Percentiles rank a stretch among this genome's conserved stretches.
phyloP scores from a whole-genome alignment of 2,888 invertebrate genomes.

The Drosophila colorata region DNA sequence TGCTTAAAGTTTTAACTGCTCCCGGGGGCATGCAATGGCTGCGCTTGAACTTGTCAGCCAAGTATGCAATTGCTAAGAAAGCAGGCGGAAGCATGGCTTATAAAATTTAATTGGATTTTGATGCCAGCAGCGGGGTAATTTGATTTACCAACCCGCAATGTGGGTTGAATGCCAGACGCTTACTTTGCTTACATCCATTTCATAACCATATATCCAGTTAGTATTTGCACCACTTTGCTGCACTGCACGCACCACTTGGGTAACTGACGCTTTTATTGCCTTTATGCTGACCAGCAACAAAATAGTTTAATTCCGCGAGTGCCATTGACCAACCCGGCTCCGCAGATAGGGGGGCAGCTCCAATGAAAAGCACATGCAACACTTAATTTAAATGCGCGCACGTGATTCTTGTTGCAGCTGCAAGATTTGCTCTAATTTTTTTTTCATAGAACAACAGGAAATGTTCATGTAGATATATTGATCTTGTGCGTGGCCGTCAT shows the following conservation, averaged over 20 bases:
- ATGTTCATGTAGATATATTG: background rate
- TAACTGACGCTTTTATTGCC: constrained; percentile 65
- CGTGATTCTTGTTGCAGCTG: constrained; percentile 58
- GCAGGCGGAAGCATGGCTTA: constrained; percentile 64
- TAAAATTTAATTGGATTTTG: constrained; percentile 77
- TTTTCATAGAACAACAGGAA: background rate
- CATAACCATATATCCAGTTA: constrained; percentile 31
- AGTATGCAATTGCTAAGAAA: constrained; percentile 28
- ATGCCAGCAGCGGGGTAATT: constrained; percentile 44
- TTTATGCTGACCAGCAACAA: constrained; percentile 65
- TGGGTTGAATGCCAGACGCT: background rate
- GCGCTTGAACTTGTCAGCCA: constrained; percentile 61
- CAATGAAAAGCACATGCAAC: constrained; percentile 34
- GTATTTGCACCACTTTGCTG: constrained; percentile 51
- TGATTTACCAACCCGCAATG: constrained; percentile 36
- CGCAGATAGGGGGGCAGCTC: constrained; percentile 6
- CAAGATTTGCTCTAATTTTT: constrained; percentile 42
- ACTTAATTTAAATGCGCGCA: constrained; percentile 55
- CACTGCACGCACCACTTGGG: constrained; percentile 58
- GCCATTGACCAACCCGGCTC: constrained; percentile 41
- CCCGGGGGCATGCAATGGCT: constrained; percentile 41
- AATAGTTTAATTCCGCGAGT: constrained; percentile 54
- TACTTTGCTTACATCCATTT: constrained; percentile 15
- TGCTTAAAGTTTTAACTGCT: constrained; percentile 63
- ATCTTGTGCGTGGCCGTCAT: background rate